Evolutionary conservation across 2,888 invertebrate genomes (phyloP).

Genomic region (Drosophila incognita): DNA sequence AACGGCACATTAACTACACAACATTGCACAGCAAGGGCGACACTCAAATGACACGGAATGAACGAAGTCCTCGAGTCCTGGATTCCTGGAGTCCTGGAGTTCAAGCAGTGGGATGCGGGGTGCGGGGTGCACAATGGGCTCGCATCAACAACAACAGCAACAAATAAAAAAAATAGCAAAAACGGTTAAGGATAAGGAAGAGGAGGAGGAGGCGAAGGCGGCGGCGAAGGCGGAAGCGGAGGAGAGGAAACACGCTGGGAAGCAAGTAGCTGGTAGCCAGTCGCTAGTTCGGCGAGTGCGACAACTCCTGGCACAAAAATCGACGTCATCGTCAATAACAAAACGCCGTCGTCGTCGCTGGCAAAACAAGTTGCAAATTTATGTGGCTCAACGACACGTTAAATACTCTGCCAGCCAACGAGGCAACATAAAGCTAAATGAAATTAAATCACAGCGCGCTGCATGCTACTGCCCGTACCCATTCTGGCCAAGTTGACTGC

Average conservation of each 20-base stretch:
- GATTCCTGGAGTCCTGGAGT: not conserved
- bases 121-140: not conserved
- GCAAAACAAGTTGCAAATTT: slow-evolving; percentile 42
- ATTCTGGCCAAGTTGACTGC: not conserved
- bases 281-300: not conserved
- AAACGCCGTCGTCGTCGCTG: slow-evolving; percentile 34
- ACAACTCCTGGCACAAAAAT: slow-evolving; percentile 44
- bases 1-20: slow-evolving; percentile 78
- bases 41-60: slow-evolving; percentile 18
- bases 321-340: slow-evolving; percentile 59
- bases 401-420: slow-evolving; percentile 26
- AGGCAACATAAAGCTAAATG: not conserved
- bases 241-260: slow-evolving; percentile 37
- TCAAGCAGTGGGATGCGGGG: not conserved
- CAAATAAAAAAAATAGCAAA: not conserved
- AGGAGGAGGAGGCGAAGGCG: slow-evolving; percentile 5
- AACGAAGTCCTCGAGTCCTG: slow-evolving; percentile 9
- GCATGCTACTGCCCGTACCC: no score
- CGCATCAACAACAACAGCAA: slow-evolving; percentile 2
- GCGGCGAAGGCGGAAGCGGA: not conserved
- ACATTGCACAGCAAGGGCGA: slow-evolving; percentile 66
- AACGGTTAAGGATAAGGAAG: not conserved
- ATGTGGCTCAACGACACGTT: slow-evolving; percentile 10
- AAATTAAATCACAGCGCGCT: not conserved
- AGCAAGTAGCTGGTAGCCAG: slow-evolving; percentile 11